Conservation (phyloP, 2,888 invertebrate species). For the Conomelus anceps region DNA sequence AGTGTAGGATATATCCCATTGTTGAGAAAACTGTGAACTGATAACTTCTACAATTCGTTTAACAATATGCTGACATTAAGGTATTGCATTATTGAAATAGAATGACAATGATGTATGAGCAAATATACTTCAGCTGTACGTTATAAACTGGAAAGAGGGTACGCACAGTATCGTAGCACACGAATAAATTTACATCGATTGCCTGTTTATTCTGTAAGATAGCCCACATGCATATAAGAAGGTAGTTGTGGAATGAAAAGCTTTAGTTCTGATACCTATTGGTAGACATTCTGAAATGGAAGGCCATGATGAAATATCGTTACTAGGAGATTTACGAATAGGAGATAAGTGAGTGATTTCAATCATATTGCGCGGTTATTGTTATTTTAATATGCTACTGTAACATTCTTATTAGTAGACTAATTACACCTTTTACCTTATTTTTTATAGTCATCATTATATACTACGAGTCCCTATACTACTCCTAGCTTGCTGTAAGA, state of each 20-base stretch:
- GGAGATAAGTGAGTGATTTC: not conserved
- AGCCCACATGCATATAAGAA: not conserved
- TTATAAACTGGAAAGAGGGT: not conserved
- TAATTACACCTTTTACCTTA: no score
- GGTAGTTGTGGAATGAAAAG: not conserved
- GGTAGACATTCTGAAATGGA: not conserved
- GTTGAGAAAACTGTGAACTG: not conserved
- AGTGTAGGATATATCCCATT: no score
- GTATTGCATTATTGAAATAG: not conserved
- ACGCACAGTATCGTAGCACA: not conserved
- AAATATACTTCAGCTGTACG: not conserved
- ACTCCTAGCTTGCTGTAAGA: no score
- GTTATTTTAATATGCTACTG: no score
- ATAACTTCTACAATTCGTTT: not conserved
- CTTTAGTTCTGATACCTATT: not conserved
- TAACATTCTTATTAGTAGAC: no score
- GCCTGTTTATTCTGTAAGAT: not conserved
- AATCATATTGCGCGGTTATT: no score
- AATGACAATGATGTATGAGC: not conserved
- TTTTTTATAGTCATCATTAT: no score
- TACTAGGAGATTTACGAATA: not conserved
- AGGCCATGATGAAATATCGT: not conserved
- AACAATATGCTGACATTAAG: not conserved
- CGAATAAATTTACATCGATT: not conserved
- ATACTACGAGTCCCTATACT: no score